phyloP scores from a whole-genome alignment of 2,888 invertebrate genomes.

The Rotaria macrura region DNA sequence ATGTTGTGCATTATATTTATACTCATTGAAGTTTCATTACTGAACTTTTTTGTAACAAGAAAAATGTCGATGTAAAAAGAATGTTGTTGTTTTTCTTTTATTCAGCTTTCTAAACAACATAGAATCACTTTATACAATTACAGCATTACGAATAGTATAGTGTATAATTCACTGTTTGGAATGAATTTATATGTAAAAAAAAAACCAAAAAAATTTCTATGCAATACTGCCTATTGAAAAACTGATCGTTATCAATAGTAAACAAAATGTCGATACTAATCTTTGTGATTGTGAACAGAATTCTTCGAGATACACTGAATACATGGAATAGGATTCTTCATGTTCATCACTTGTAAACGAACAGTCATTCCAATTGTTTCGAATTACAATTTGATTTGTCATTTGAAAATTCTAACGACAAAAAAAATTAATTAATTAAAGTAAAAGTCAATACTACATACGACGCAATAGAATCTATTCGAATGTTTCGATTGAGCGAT shows the following conservation, averaged over 20 bases:
- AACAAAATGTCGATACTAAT: not conserved
- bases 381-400: not conserved
- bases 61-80: too few species aligned
- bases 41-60: too few species aligned
- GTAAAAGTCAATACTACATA: not conserved
- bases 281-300: not conserved
- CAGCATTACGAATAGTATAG: not conserved
- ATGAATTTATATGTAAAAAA: not conserved
- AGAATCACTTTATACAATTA: too few species aligned
- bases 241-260: not conserved
- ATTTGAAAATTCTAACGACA: not conserved
- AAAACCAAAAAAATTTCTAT: not conserved
- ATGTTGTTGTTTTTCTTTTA: too few species aligned
- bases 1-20: too few species aligned
- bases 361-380: not conserved
- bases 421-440: not conserved
- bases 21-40: too few species aligned
- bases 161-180: not conserved
- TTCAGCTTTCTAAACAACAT: too few species aligned
- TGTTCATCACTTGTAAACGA: not conserved
- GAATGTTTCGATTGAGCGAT: not conserved
- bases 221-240: not conserved
- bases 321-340: not conserved
- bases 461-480: not conserved
- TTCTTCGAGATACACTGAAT: not conserved